A percentile compares a stretch with the other conserved stretches of the same genome.
phyloP scores from a whole-genome alignment of 2,888 invertebrate species.

The Himalopsyche tibetana region DNA sequence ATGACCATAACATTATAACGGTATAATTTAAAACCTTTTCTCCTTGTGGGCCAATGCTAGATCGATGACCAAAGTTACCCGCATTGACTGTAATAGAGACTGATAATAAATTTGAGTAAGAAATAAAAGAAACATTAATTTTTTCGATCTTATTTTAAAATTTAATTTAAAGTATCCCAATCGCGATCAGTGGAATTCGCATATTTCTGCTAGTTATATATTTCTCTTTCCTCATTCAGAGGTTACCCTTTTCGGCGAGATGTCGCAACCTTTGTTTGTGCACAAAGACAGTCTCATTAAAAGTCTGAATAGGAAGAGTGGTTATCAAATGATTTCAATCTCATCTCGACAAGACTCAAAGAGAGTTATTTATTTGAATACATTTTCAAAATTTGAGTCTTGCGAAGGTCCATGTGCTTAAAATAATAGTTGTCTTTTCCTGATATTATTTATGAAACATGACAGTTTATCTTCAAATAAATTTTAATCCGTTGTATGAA shows the following conservation, averaged over 20 bases:
- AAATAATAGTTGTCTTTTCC: background rate
- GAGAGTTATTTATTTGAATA: constrained; percentile 15
- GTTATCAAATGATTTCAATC: constrained; percentile 27
- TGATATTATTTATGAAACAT: no score
- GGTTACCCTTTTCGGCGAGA: constrained; percentile 18
- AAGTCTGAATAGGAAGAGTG: constrained; percentile 9
- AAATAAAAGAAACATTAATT: no score
- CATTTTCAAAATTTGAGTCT: background rate
- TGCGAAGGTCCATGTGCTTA: background rate
- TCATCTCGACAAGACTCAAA: constrained; percentile 30
- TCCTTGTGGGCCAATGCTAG: no score
- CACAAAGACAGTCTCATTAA: constrained; percentile 19
- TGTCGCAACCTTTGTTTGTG: background rate
- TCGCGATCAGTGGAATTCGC: background rate
- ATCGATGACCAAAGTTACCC: no score
- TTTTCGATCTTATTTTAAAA: no score
- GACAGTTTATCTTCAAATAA: no score
- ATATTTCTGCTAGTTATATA: background rate
- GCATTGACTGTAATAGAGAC: no score
- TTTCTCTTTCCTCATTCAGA: background rate
- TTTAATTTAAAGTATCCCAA: background rate
- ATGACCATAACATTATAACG: no score
- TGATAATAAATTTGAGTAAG: no score
- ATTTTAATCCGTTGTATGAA: no score
- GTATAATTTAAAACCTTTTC: no score